These are phyloP conservation scores for Rhegmatorhina hoffmannsi DNA, from an alignment of 2,113 vertebrate species.

Conservation along the genomic window DNA sequence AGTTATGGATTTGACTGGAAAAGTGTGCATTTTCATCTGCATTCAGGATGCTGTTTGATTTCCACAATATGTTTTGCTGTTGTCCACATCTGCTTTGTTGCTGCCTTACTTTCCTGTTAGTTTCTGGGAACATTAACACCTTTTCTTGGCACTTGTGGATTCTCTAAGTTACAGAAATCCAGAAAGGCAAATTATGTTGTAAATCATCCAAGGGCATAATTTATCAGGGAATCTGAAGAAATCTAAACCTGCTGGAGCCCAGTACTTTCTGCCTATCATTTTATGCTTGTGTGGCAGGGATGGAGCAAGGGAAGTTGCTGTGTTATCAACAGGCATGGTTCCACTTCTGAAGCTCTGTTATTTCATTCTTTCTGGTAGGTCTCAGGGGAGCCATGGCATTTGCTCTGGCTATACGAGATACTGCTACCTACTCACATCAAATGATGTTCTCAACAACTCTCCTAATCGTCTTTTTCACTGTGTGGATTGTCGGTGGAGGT, in stretches of 20 bases:
- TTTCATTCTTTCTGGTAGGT: constrained; percentile 71
- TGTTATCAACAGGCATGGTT: neutral
- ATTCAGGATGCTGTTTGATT: neutral
- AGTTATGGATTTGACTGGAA: neutral
- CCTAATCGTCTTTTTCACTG: constrained; percentile 97
- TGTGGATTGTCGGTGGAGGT: constrained; percentile 96
- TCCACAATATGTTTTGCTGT: neutral
- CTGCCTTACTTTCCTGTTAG: neutral
- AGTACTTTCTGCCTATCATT: neutral
- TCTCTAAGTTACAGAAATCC: neutral
- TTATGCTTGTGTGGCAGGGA: neutral
- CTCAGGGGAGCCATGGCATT: constrained; percentile 97
- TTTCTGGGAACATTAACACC: neutral
- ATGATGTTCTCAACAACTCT: constrained; percentile 99
- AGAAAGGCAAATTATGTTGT: neutral
- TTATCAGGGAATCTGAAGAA: neutral
- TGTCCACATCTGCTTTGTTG: neutral
- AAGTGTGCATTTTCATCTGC: neutral
- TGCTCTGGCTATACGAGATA: constrained; percentile 94
- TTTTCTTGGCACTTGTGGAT: neutral
- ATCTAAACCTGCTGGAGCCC: neutral
- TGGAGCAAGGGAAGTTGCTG: neutral
- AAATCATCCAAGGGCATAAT: neutral
- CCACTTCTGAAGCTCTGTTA: neutral
- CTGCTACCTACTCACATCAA: constrained; percentile 92